Base-by-base conservation (phyloP, 2,113 vertebrate species). In the Ivindomyrus marchei region DNA sequence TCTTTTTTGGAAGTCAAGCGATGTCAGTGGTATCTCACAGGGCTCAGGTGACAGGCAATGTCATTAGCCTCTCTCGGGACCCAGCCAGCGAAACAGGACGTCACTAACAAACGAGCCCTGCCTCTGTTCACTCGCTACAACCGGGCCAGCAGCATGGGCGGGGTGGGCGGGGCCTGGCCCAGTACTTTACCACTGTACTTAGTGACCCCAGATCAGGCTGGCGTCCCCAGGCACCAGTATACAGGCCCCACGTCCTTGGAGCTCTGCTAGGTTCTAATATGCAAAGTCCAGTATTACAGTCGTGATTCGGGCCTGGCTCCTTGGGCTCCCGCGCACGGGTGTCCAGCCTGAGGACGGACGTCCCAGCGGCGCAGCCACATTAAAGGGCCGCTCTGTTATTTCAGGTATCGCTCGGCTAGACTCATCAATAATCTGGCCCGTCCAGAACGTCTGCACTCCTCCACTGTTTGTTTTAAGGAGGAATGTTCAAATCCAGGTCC, bases 371-470 rank as follows among this genome's bases (percentile, higher is more conserved):
- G 8, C 90, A 92, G 93, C 94, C 94, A 94, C 94, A 93, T 94
- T 94, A 95, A 94, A 95, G 93, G 92, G 93, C 92, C 92, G 91
- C 88, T 93, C 90, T 95, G 94, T 95, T 95, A 94, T 95, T 94
- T 94, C 93, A 92, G 93, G 92, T 94, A 91, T 83, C 90, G 88
- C 92, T 91, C 95, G 95, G 96, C 93, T 96, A 95, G 95, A 96
- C 94, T 95, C 95, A 97, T 97, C 95, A 95, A 93, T 94, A 94
- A 94, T 95, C 94, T 92, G 93, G 94, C 91, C 94, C 94, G 94
- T 95, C 94, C 93, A 92, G 93, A 93, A 95, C 91, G 93, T 95
- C 95, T 94, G 93, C 94, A 93, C 93, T 95, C 93, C 93, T 88
- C 91, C 89, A 90, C 89, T 95, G 93, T 95, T 95, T 96, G 94